Evolutionary conservation across 1,140 invertebrate genomes (phyloP).

Genomic region (Drosophila subobscura): DNA sequence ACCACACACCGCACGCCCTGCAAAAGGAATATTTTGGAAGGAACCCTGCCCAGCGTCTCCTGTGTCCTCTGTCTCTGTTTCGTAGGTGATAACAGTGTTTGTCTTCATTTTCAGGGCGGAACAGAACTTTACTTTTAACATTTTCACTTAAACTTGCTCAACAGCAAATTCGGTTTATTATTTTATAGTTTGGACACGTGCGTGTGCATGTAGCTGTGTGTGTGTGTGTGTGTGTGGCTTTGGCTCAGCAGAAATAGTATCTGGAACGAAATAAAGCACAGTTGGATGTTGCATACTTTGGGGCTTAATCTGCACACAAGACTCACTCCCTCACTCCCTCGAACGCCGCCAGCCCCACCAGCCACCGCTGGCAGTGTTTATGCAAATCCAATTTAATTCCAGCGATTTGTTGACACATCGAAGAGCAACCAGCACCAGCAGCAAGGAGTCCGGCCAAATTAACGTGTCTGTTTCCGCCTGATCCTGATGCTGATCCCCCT

Average conservation of each 20-base stretch:
- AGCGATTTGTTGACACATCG: conserved; percentile 77
- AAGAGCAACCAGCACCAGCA: conserved; percentile 34
- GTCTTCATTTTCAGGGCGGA: conserved; percentile 73
- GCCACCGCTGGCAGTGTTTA: conserved; percentile 48
- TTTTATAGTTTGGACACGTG: conserved; percentile 79
- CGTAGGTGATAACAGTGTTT: conserved; percentile 82
- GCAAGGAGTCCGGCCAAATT: conserved; percentile 37
- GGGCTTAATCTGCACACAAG: conserved; percentile 24
- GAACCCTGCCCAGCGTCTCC: background rate
- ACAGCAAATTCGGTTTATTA: conserved; percentile 76
- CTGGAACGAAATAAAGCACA: conserved; percentile 48
- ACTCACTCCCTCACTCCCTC: conserved; percentile 17
- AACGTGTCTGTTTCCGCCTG: conserved; percentile 50
- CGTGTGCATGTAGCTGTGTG: conserved; percentile 27
- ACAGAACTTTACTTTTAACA: conserved; percentile 78
- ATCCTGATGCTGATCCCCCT: conserved; percentile 20
- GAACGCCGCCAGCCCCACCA: background rate
- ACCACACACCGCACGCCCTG: no score
- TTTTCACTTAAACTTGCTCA: conserved; percentile 80
- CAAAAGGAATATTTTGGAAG: background rate
- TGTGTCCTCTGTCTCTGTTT: conserved; percentile 60
- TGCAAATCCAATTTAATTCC: conserved; percentile 78
- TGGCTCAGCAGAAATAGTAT: conserved; percentile 50
- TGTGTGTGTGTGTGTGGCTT: conserved; percentile 19
- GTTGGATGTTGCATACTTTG: conserved; percentile 58